A percentile compares a stretch with the other conserved stretches of the same genome.
phyloP scores from a whole-genome alignment of 2,797 vertebrate species.

The Tamandua tetradactyla region DNA sequence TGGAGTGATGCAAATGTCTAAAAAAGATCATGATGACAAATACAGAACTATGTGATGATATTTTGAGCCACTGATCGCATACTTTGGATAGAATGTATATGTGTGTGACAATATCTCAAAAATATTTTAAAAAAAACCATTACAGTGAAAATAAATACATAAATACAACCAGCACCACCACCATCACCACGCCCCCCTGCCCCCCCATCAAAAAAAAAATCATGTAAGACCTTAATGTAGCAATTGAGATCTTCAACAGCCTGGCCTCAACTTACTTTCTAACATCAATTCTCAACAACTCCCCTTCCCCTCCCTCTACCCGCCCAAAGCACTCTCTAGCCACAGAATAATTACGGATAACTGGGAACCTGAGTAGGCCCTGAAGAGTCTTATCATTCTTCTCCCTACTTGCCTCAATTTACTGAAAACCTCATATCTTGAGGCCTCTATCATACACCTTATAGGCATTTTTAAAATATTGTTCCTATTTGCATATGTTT shows the following conservation, averaged over 20 bases:
- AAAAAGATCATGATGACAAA: too few relatives aligned
- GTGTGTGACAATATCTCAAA: too few relatives aligned
- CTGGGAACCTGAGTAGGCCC: too few relatives aligned
- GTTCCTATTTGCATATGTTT: background rate
- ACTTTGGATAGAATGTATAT: too few relatives aligned
- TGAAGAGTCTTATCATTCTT: background rate
- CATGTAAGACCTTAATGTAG: background rate
- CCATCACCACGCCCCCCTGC: too few relatives aligned
- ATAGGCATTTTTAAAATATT: background rate
- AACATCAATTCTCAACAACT: background rate
- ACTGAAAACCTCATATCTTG: background rate
- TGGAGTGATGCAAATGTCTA: too few relatives aligned
- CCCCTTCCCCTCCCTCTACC: background rate
- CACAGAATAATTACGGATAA: background rate
- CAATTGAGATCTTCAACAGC: background rate
- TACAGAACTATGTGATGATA: too few relatives aligned
- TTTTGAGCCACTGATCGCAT: too few relatives aligned
- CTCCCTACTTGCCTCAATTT: background rate
- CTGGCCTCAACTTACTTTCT: constrained; percentile 4
- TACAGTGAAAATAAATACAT: too few relatives aligned
- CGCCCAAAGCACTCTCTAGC: background rate
- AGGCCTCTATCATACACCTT: background rate
- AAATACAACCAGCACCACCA: too few relatives aligned
- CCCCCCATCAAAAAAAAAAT: too few relatives aligned
- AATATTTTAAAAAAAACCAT: too few relatives aligned